Percentiles rank a stretch among this genome's conserved stretches.
phyloP scores from a whole-genome alignment of 2,888 invertebrate species.

The Idaea aversata region DNA sequence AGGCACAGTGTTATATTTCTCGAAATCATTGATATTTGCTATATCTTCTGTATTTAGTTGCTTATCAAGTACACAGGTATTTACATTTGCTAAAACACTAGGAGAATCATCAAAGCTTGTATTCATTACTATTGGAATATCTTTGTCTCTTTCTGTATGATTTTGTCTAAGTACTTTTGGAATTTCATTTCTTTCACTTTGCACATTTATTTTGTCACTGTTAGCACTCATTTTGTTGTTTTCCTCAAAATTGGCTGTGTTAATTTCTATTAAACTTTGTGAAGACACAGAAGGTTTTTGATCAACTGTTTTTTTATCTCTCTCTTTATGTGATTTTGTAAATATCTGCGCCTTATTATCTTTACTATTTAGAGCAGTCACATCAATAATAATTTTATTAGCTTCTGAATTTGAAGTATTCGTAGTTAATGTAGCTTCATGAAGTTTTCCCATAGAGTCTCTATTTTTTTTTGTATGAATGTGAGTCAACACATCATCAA shows the following conservation, averaged over 20 bases:
- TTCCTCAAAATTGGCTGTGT: neutral
- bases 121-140: neutral
- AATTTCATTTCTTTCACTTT: neutral
- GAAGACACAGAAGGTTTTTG: neutral
- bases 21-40: neutral
- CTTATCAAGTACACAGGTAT: neutral
- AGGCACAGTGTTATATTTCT: neutral
- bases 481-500: neutral
- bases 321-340: neutral
- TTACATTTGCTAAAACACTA: neutral
- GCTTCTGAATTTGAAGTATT: conserved; percentile 5
- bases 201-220: neutral
- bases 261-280: neutral
- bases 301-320: neutral
- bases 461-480: neutral
- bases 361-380: neutral
- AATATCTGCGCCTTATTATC: neutral
- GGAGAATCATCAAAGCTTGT: neutral
- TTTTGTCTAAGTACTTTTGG: neutral
- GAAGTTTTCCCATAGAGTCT: neutral
- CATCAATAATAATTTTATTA: conserved; percentile 6
- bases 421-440: neutral
- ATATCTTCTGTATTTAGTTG: neutral
- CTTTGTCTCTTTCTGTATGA: neutral
- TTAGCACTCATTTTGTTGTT: too few relatives aligned